Conservation (phyloP, 2,113 vertebrate genomes). For the Pollimyrus isidori region DNA sequence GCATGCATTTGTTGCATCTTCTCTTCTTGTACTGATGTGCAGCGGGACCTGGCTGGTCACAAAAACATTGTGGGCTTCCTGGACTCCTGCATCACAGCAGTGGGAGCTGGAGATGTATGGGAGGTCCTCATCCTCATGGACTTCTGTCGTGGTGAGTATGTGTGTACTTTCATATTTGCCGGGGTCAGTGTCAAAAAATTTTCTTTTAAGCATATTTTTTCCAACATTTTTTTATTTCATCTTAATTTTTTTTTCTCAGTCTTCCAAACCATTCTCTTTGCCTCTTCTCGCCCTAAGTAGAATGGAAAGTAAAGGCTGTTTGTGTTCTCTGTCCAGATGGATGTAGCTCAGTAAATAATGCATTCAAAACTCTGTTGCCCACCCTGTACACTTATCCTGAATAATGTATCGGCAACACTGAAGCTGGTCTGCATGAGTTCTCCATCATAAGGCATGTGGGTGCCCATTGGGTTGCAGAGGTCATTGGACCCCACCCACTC, state of each 20-base stretch:
- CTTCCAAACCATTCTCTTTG: neutral
- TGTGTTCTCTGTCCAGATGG: neutral
- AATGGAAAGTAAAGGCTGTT: neutral
- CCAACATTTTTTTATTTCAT: neutral
- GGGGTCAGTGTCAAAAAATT: neutral
- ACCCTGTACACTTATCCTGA: neutral
- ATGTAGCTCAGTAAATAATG: slow-evolving; percentile 3
- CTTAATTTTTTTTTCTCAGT: neutral
- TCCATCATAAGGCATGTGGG: neutral
- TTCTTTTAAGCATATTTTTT: neutral
- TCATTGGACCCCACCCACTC: neutral
- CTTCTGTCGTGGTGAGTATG: slow-evolving; percentile 81
- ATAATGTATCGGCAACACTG: neutral
- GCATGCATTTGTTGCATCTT: slow-evolving; percentile 1
- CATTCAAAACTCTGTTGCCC: neutral
- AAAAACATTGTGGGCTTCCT: slow-evolving; percentile 97
- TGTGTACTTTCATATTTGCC: neutral
- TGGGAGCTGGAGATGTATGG: slow-evolving; percentile 91
- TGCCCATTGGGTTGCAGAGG: neutral
- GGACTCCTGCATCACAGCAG: slow-evolving; percentile 86
- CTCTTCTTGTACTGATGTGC: slow-evolving; percentile 31
- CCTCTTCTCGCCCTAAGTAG: neutral
- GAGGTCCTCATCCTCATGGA: slow-evolving; percentile 98
- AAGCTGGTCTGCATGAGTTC: neutral
- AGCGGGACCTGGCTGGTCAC: slow-evolving; percentile 91